Conservation (phyloP, 2,113 vertebrate species). For the Psettodes erumei region DNA sequence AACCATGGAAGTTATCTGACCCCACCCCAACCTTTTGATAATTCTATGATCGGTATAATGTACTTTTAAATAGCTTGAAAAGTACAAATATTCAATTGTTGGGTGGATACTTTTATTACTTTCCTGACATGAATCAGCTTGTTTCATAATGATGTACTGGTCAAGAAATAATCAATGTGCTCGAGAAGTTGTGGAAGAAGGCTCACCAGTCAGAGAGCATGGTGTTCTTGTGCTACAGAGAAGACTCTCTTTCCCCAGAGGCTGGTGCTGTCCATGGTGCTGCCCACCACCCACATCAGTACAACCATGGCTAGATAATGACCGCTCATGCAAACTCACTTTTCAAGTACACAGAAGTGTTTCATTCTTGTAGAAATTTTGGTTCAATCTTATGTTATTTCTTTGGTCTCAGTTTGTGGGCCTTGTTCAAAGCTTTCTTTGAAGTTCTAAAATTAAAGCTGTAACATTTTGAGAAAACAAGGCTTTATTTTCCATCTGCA, state of each 20-base stretch:
- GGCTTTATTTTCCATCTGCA: neutral
- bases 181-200: constrained; percentile 3
- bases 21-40: neutral
- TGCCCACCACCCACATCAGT: constrained; percentile 22
- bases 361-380: neutral
- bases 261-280: too few species aligned
- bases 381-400: neutral
- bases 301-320: constrained; percentile 14
- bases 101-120: neutral
- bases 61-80: constrained; percentile 10
- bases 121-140: neutral
- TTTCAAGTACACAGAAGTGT: constrained; percentile 1
- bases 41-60: constrained; percentile 4
- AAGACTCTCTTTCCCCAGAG: too few species aligned
- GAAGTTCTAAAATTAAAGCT: neutral
- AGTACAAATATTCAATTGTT: constrained; percentile 4
- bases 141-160: constrained; percentile 2
- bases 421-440: neutral
- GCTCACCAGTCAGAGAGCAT: neutral
- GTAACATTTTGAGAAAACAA: neutral
- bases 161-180: neutral
- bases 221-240: neutral
- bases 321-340: neutral
- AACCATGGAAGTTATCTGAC: constrained; percentile 14
- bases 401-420: neutral